Conservation (phyloP, 2,888 invertebrate genomes). For the Rhodophaea formosa region DNA sequence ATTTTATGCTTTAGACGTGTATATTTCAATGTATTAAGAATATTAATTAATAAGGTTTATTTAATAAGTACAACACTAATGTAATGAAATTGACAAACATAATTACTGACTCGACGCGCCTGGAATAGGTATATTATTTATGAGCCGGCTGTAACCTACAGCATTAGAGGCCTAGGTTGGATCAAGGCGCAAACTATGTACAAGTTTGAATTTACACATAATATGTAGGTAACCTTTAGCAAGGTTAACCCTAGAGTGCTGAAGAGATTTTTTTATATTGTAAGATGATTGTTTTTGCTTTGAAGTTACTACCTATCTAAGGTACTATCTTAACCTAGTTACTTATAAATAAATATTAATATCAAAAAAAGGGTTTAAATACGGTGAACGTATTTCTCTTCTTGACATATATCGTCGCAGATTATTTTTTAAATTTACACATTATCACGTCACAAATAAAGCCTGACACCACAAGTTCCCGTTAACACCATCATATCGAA, state of each 20-base stretch:
- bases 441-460: neutral
- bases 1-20: too few relatives aligned
- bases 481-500: conserved; percentile 7
- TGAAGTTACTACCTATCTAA: too few relatives aligned
- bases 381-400: too few relatives aligned
- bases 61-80: too few relatives aligned
- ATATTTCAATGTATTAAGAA: too few relatives aligned
- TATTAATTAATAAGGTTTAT: too few relatives aligned
- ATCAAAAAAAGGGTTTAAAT: too few relatives aligned
- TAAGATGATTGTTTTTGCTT: neutral
- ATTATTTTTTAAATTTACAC: neutral
- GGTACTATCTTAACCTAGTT: too few relatives aligned
- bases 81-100: too few relatives aligned
- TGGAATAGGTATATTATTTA: too few relatives aligned
- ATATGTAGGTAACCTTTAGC: neutral
- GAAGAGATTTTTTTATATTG: neutral
- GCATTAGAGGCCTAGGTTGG: neutral
- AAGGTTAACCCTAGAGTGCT: neutral
- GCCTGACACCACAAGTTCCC: neutral
- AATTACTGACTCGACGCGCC: too few relatives aligned
- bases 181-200: neutral
- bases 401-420: neutral
- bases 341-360: too few relatives aligned
- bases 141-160: neutral
- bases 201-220: neutral